Conservation (phyloP, 2,797 vertebrate genomes). For the Toxotes lorentzi region DNA sequence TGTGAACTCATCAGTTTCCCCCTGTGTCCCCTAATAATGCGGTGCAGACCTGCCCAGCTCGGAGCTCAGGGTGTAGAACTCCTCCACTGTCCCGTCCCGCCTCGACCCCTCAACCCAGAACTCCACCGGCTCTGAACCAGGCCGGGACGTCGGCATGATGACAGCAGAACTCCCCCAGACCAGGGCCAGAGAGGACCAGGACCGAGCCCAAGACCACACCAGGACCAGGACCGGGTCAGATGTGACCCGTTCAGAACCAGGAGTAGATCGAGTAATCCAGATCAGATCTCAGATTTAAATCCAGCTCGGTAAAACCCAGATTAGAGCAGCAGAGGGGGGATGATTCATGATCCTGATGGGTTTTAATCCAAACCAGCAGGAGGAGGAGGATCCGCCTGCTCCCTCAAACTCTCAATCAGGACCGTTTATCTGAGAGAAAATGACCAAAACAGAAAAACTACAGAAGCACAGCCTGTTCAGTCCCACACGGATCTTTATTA, state of each 20-base stretch:
- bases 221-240: constrained; percentile 27
- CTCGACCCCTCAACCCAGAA: constrained; percentile 92
- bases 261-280: constrained; percentile 57
- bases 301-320: constrained; percentile 67
- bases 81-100: constrained; percentile 86
- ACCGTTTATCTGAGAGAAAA: constrained; percentile 27
- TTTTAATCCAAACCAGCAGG: constrained; percentile 61
- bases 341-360: constrained; percentile 67
- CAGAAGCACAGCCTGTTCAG: background rate
- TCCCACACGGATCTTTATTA: constrained; percentile 7
- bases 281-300: constrained; percentile 66
- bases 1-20: background rate
- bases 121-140: constrained; percentile 81
- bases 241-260: constrained; percentile 62
- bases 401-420: constrained; percentile 48
- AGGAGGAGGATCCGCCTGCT: constrained; percentile 45
- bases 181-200: constrained; percentile 19
- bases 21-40: background rate
- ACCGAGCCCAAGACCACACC: constrained; percentile 11
- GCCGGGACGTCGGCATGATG: constrained; percentile 87
- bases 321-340: constrained; percentile 59
- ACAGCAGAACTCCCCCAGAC: constrained; percentile 32
- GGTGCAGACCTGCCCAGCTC: constrained; percentile 86
- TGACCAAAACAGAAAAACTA: constrained; percentile 14
- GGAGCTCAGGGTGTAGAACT: constrained; percentile 87